Evolutionary conservation across 2,888 invertebrate genomes (phyloP).

Genomic region (Pristionchus fissidentatus): DNA sequence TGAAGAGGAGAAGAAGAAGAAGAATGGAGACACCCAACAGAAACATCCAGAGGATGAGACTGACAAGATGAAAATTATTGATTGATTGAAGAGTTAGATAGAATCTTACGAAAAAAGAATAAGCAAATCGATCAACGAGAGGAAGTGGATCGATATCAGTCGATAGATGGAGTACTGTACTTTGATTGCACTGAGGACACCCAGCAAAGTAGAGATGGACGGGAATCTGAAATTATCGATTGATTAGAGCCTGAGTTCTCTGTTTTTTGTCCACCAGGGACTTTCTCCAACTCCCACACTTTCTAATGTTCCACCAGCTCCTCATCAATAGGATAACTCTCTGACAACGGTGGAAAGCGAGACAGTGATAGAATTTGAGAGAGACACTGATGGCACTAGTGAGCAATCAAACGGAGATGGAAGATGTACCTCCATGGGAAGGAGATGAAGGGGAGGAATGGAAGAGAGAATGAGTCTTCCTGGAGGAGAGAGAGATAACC

Average conservation of each 20-base stretch:
- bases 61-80: not conserved
- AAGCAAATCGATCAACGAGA: not conserved
- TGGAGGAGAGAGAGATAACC: slow-evolving; percentile 36
- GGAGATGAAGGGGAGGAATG: not conserved
- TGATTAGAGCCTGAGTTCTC: not conserved
- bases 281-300: no score
- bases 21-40: slow-evolving; percentile 3
- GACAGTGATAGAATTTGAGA: no score
- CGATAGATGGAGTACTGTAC: slow-evolving; percentile 10
- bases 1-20: not conserved
- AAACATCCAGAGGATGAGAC: slow-evolving; percentile 16
- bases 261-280: no score
- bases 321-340: no score
- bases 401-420: no score
- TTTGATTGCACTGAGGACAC: slow-evolving; percentile 10
- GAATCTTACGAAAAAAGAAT: not conserved
- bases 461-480: slow-evolving; percentile 15
- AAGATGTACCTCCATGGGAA: slow-evolving; percentile 23
- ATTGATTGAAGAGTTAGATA: not conserved
- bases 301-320: no score
- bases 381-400: no score
- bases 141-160: slow-evolving; percentile 1
- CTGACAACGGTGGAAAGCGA: no score
- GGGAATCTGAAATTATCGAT: slow-evolving; percentile 20
- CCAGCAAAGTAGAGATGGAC: slow-evolving; percentile 3